Evolutionary conservation across 2,888 invertebrate genomes (phyloP), one percentile per base, ranked within the genome.

Genomic region (Plebejus melissa): DNA sequence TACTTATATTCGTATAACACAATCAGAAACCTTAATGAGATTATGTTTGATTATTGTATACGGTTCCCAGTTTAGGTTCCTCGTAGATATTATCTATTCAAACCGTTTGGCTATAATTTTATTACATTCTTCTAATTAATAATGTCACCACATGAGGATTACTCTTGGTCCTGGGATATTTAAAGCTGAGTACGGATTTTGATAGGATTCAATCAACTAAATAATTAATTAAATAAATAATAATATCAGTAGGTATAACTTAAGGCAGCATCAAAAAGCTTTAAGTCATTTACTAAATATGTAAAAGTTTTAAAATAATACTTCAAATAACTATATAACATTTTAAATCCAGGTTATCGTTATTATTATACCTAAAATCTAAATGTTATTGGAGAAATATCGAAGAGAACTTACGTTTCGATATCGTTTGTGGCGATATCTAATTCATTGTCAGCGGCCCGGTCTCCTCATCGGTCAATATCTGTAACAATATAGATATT

Each of bases 371-470:
- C 22, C 22, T 22, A 65, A 65, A 65, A n/a, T n/a, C 1, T 32
- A 65, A 65, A 65, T 32, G 32, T 65, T 65, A 65, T 60, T 11
- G 60, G 9, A 60, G 60, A 60, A 28, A 75, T 54, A 11, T 75
- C 13, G 28, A 50, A 71, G 57, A 75, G 69, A 78, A 92, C 93
- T 87, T 85, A 93, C 93, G 93, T 93, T 93, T 91, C 84, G 93
- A 93, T 93, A 93, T 93, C 93, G 92, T 91, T 80, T 87, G 84
- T 82, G 78, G 84, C 92, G 93, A 93, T 91, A 93, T 93, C 93
- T 93, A 93, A 87, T 90, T 86, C 93, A 93, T 93, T 86, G 82
- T 91, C 82, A 85, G 81, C 80, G 79, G 87, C 86, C 87, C 85
- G 84, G 80, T 80, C 85, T 85, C 86, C 85, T 82, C 84, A 85